A percentile compares a stretch with the other conserved stretches of the same genome.
phyloP scores from a whole-genome alignment of 2,113 vertebrate species.

The Xyliphius kryptos region DNA sequence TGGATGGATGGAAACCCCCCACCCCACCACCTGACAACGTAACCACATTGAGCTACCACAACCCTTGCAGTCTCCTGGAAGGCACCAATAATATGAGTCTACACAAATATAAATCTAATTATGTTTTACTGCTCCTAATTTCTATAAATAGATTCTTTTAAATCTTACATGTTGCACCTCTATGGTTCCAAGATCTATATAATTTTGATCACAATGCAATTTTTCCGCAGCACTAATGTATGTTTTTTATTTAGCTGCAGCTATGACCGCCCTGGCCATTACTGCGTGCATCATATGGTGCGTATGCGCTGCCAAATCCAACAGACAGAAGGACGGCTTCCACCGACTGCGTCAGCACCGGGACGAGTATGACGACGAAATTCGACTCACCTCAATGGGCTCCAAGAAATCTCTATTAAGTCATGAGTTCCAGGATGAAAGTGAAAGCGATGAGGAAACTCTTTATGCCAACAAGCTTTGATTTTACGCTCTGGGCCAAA shows the following conservation, averaged over 20 bases:
- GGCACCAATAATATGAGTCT: no score
- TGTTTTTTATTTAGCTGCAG: conserved; percentile 69
- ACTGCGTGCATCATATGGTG: conserved; percentile 97
- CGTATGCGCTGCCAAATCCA: conserved; percentile 91
- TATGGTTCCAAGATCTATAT: no score
- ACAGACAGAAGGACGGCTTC: conserved; percentile 94
- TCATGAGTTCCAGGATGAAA: conserved; percentile 97
- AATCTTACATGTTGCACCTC: no score
- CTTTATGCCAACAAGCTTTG: conserved; percentile 93
- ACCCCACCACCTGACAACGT: no score
- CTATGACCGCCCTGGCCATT: conserved; percentile 87
- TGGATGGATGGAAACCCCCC: no score
- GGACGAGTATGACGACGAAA: conserved; percentile 91
- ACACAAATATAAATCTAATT: no score
- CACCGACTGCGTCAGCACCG: conserved; percentile 90
- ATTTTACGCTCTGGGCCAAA: no score
- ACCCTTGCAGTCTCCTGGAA: no score
- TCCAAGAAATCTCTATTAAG: conserved; percentile 94
- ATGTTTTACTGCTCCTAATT: no score
- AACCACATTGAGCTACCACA: no score
- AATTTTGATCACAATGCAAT: no score
- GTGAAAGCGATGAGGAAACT: conserved; percentile 94
- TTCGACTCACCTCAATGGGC: conserved; percentile 86
- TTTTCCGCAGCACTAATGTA: background rate
- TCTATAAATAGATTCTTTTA: no score